Conservation (phyloP, 2,888 invertebrate species). For the Tuta absoluta region DNA sequence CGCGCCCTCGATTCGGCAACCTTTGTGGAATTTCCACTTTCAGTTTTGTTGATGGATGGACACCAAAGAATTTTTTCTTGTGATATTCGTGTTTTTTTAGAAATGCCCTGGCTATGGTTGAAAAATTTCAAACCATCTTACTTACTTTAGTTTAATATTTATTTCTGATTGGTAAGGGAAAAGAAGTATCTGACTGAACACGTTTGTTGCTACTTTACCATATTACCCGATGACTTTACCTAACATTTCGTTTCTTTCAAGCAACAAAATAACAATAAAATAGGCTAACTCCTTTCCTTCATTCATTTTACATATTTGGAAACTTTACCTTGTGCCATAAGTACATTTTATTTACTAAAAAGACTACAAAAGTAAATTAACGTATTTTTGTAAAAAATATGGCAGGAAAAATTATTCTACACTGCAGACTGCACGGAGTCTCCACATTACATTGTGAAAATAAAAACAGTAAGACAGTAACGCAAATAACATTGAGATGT, state of each 20-base stretch:
- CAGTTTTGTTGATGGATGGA: constrained; percentile 56
- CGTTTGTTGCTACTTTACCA: not conserved
- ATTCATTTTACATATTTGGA: constrained; percentile 5
- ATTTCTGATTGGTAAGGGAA: not conserved
- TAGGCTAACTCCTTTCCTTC: too few species aligned
- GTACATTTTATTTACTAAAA: not conserved
- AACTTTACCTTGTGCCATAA: not conserved
- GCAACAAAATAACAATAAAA: too few species aligned
- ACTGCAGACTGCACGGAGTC: too few species aligned
- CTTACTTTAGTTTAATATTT: constrained; percentile 5
- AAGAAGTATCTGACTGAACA: not conserved
- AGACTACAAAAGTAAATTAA: not conserved
- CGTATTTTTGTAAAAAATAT: not conserved
- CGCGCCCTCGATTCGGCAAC: constrained; percentile 55
- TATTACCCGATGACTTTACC: not conserved
- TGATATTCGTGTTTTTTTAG: constrained; percentile 24
- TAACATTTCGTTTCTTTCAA: too few species aligned
- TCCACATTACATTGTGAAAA: too few species aligned
- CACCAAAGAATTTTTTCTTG: constrained; percentile 40
- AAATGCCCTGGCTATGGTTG: constrained; percentile 12
- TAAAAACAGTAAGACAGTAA: not conserved
- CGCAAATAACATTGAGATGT: not conserved
- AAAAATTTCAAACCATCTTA: not conserved
- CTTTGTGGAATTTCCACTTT: constrained; percentile 61
- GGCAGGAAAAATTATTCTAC: not conserved